Percentiles rank a stretch among this genome's conserved stretches.
These are phyloP conservation scores for Xenotilapia leptura DNA, from an alignment of 2,113 vertebrate genomes.

Conservation along the genomic window DNA sequence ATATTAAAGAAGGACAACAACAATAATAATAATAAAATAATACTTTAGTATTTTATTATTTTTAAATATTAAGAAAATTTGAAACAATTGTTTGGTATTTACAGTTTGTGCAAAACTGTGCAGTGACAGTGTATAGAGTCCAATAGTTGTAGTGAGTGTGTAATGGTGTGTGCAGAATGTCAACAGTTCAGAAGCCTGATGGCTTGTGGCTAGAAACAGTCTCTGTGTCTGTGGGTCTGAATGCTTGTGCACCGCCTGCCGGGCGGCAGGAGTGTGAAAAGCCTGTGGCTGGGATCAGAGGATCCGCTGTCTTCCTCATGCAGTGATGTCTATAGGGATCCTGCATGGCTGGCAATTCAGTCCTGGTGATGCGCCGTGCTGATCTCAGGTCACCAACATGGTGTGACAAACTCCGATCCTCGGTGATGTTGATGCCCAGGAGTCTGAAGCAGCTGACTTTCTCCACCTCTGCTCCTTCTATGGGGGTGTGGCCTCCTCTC, in stretches of 20 bases:
- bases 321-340: background rate
- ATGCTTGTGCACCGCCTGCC: background rate
- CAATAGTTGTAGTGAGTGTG: background rate
- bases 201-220: background rate
- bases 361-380: no score
- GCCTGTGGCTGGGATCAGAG: background rate
- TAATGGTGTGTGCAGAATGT: background rate
- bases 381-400: no score
- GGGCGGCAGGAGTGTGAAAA: background rate
- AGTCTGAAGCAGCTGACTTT: no score
- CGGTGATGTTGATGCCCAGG: no score
- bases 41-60: background rate
- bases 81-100: background rate
- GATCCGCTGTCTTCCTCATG: background rate
- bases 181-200: background rate
- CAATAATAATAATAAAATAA: background rate
- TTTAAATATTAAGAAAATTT: background rate
- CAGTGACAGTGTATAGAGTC: background rate
- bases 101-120: background rate
- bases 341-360: background rate
- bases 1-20: background rate
- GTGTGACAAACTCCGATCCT: no score
- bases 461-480: no score
- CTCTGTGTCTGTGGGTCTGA: background rate
- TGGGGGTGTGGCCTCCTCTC: no score